These are phyloP conservation scores for Stramonita haemastoma DNA, from an alignment of 2,888 invertebrate species.

Conservation along the genomic window DNA sequence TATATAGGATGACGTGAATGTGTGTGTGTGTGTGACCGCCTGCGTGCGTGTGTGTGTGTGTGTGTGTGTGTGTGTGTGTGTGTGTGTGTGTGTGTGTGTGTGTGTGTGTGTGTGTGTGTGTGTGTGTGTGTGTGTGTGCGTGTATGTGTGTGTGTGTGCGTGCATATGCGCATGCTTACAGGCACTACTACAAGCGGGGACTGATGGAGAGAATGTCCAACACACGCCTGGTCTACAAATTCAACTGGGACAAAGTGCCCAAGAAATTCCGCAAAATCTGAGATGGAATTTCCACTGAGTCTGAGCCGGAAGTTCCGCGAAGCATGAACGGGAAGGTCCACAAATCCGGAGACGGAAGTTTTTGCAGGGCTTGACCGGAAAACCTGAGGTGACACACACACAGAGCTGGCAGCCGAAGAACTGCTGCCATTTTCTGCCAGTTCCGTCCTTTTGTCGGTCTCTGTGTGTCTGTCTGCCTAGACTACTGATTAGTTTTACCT, in stretches of 20 bases:
- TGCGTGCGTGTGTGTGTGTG: background rate
- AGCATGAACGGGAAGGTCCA: no score
- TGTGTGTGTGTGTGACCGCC: no score
- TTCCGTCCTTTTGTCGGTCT: background rate
- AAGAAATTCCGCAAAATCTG: conserved; percentile 53
- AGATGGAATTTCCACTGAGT: background rate
- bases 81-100: conserved; percentile 12
- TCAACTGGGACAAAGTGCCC: conserved; percentile 67
- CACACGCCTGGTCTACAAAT: conserved; percentile 69
- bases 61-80: background rate
- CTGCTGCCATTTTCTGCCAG: no score
- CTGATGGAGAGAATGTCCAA: conserved; percentile 63
- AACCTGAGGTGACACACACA: background rate
- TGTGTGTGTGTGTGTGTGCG: conserved; percentile 8
- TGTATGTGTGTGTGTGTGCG: conserved; percentile 6
- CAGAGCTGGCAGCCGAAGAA: background rate
- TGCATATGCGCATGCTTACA: conserved; percentile 42
- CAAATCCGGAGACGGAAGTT: background rate
- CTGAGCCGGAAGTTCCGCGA: background rate
- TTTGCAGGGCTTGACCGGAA: background rate
- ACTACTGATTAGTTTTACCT: background rate
- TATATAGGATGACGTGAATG: no score
- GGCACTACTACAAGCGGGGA: conserved; percentile 66
- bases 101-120: background rate
- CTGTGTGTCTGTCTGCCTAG: background rate